Evolutionary conservation across 2,113 vertebrate genomes (phyloP).

Genomic region (Choloepus hoffmanni): DNA sequence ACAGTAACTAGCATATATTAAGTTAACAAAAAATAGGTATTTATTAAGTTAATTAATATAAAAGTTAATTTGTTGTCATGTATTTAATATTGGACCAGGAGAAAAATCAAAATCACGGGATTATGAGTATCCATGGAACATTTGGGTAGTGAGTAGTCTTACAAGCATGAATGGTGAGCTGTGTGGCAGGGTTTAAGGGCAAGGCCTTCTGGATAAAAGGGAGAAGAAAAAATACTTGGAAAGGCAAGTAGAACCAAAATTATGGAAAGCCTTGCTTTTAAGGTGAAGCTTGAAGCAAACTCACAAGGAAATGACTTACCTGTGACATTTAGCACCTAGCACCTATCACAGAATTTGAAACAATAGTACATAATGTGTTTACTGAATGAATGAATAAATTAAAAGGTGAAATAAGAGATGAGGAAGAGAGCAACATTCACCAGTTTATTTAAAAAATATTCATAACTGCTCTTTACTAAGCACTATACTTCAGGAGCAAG

Average conservation of each 20-base stretch:
- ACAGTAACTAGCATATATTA: not conserved
- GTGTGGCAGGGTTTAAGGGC: not conserved
- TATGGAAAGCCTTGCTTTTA: not conserved
- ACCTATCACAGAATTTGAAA: not conserved
- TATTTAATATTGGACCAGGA: not conserved
- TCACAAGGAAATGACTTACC: not conserved
- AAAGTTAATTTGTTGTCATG: not conserved
- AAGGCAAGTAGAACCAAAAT: not conserved
- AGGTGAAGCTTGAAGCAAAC: not conserved
- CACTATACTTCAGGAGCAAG: not conserved
- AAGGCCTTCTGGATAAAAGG: not conserved
- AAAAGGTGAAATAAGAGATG: slow-evolving; percentile 1
- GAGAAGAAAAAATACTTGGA: not conserved
- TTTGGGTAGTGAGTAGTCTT: not conserved
- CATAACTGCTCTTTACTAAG: not conserved
- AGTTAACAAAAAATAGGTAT: not conserved
- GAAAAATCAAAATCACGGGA: not conserved
- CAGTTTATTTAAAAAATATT: not conserved
- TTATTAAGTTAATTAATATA: not conserved
- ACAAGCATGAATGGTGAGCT: not conserved
- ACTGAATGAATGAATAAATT: not conserved
- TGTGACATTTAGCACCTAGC: too few relatives aligned
- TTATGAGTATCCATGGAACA: not conserved
- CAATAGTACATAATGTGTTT: not conserved
- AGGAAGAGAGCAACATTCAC: not conserved